These are phyloP conservation scores for Watsonalla cultraria DNA, from an alignment of 2,888 invertebrate genomes.

Conservation along the genomic window DNA sequence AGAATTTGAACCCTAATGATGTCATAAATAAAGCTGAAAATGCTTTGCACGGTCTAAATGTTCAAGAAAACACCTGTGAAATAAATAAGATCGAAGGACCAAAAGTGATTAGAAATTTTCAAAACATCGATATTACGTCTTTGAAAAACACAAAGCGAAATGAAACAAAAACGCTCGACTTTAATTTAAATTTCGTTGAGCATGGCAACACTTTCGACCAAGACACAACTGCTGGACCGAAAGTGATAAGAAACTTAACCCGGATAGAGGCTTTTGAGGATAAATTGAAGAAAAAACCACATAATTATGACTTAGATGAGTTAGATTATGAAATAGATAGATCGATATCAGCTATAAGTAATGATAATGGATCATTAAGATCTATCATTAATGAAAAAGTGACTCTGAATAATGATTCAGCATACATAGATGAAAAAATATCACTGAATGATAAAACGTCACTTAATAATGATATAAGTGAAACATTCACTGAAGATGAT, in stretches of 20 bases:
- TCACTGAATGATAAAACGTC: not conserved
- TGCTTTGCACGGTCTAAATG: too few species aligned
- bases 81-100: not conserved
- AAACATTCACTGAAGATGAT: not conserved
- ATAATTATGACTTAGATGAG: conserved; percentile 6
- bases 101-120: conserved; percentile 7
- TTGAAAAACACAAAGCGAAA: not conserved
- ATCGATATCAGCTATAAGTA: not conserved
- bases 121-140: not conserved
- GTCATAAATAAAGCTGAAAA: not conserved
- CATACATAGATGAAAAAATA: not conserved
- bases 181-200: conserved; percentile 3
- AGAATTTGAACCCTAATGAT: conserved; percentile 1
- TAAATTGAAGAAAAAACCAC: conserved; percentile 6
- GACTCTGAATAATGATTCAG: not conserved
- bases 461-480: not conserved
- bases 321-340: conserved; percentile 8
- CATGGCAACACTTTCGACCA: conserved; percentile 8
- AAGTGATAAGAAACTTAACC: conserved; percentile 22
- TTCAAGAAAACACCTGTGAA: not conserved
- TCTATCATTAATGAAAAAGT: not conserved
- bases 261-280: conserved; percentile 24
- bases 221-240: conserved; percentile 12
- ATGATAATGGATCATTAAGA: not conserved
- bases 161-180: not conserved